Conservation (phyloP, 2,888 invertebrate species). For the Minunthozetes semirufus region DNA sequence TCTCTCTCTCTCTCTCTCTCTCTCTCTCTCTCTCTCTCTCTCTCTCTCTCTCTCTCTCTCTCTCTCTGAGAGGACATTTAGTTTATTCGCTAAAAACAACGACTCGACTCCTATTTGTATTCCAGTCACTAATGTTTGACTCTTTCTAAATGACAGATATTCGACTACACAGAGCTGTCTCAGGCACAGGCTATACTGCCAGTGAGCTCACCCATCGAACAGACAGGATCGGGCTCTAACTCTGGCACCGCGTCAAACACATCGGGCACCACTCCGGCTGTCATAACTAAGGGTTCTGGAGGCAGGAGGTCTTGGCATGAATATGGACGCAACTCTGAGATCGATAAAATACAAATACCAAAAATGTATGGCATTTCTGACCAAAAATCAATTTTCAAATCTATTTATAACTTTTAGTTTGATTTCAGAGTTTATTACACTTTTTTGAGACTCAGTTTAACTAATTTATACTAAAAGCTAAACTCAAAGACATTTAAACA, state of each 20-base stretch:
- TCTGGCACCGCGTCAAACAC: conserved; percentile 21
- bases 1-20: neutral
- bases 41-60: neutral
- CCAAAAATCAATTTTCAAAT: neutral
- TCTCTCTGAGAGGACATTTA: neutral
- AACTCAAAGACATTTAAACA: neutral
- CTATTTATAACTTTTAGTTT: neutral
- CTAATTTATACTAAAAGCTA: neutral
- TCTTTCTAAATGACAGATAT: conserved; percentile 59
- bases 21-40: no score
- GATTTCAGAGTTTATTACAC: conserved; percentile 16
- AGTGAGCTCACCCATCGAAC: conserved; percentile 40
- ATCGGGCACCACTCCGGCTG: conserved; percentile 24
- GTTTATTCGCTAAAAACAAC: neutral
- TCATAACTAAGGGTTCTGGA: conserved; percentile 44
- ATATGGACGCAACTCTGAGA: conserved; percentile 85
- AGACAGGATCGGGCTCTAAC: conserved; percentile 4
- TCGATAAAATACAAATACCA: conserved; percentile 93
- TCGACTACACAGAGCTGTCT: conserved; percentile 86
- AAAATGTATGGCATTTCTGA: conserved; percentile 72
- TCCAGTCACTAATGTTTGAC: conserved; percentile 8
- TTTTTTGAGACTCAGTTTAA: neutral
- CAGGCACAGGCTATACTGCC: conserved; percentile 50
- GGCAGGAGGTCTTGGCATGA: conserved; percentile 66
- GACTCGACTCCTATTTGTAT: neutral